Evolutionary conservation across 2,797 vertebrate genomes (phyloP).

Genomic region (Serranus cabrilla): DNA sequence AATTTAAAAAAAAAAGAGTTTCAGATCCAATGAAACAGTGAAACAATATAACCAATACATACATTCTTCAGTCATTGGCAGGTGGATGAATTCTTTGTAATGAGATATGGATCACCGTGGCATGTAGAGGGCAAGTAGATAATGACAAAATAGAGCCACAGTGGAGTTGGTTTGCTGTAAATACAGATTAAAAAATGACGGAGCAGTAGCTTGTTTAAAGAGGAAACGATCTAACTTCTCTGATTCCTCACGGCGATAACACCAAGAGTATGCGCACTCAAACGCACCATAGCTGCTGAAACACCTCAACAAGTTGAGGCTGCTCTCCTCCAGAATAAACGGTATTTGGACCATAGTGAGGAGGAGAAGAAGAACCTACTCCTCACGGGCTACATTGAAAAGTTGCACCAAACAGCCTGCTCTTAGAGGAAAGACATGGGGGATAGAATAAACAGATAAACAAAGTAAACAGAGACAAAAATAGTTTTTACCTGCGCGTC

Average conservation of each 20-base stretch:
- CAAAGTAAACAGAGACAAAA: background rate
- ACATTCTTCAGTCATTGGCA: background rate
- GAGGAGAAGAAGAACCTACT: background rate
- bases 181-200: background rate
- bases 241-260: background rate
- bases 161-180: background rate
- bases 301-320: constrained; percentile 6
- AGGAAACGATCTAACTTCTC: background rate
- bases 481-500: constrained; percentile 61
- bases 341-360: background rate
- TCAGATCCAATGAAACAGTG: too few species aligned
- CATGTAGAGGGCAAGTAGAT: background rate
- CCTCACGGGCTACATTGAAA: background rate
- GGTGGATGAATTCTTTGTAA: background rate
- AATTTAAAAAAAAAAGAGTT: too few species aligned
- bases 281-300: background rate
- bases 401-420: background rate
- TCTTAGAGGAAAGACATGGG: background rate
- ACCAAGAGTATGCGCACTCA: background rate
- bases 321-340: background rate
- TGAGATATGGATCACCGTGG: background rate
- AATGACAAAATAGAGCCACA: background rate
- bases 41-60: too few species aligned
- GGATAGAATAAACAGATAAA: background rate
- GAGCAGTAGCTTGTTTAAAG: background rate